A percentile compares a stretch with the other conserved stretches of the same genome.
phyloP scores from a whole-genome alignment of 2,113 vertebrate genomes.

The Otus sunia region DNA sequence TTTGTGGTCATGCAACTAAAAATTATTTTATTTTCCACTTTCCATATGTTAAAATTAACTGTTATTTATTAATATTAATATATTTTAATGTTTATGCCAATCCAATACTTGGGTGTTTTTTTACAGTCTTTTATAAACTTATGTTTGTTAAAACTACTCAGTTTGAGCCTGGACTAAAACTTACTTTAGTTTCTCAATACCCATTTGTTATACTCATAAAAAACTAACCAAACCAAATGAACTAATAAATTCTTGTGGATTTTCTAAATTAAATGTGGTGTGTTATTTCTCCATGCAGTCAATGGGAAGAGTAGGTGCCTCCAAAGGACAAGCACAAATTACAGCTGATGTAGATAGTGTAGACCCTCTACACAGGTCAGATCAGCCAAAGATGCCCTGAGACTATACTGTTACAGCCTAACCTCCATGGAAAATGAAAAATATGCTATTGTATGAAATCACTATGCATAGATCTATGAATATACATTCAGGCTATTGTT shows the following conservation, averaged over 20 bases:
- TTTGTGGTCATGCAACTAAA: not conserved
- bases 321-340: not conserved
- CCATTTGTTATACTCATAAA: not conserved
- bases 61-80: not conserved
- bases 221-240: fast-evolving
- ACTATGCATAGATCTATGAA: not conserved
- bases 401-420: not conserved
- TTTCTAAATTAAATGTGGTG: not conserved
- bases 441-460: not conserved
- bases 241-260: not conserved
- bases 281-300: not conserved
- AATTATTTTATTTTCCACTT: not conserved
- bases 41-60: not conserved
- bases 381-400: not conserved
- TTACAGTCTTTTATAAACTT: not conserved
- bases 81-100: not conserved
- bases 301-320: not conserved
- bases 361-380: not conserved
- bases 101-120: not conserved
- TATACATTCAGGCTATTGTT: not conserved
- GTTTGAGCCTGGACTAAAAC: not conserved
- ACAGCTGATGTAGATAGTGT: not conserved
- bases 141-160: not conserved
- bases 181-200: not conserved
- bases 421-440: not conserved